Base-by-base conservation (phyloP, 2,888 invertebrate genomes). In the Chelonus formosanus region DNA sequence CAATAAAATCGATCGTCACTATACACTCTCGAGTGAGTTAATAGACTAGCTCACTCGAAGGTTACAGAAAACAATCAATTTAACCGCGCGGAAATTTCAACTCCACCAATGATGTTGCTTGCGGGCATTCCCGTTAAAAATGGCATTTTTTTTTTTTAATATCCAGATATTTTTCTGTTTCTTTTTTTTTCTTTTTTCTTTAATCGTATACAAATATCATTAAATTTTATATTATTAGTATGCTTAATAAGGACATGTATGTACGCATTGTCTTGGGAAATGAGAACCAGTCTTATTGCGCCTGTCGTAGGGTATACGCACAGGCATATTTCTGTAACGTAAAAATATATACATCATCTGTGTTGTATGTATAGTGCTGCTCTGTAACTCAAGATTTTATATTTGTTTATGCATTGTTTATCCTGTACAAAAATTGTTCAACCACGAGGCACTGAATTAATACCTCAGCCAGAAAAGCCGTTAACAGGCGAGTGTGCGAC, bases 331-430 rank as follows among this genome's bases (percentile, higher is more conserved):
- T 84, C 84, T 84, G 84, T 84, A 84, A 84, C 84, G 83, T 83
- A 84, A 84, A 84, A 84, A 84, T 84, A 84, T 83, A 83, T 83
- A 84, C 83, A 84, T 82, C 80, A 79, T 84, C 83, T 84, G 83
- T 84, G 83, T 82, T 78, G 80, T 84, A 83, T 84, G 82, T 83
- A 83, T 83, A 82, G 82, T 82, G 83, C 82, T 84, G 82, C 83
- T 82, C 85, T 85, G 85, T 85, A 85, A 85, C 83, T 83, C 78
- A 84, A 84, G 79, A 83, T 82, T 82, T 82, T 83, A 83, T 80
- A 82, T 78, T 77, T 80, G 79, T 78, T 77, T 75, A 76, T 76
- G 79, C 75, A 74, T 73, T 72, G 69, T 67, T 66, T 65, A 77
- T 84, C 81, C 84, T 84, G 83, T 84, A 84, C 83, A 84, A 84